Evolutionary conservation across 2,888 invertebrate species (phyloP).

Genomic region (Zygogramma bicolorata): DNA sequence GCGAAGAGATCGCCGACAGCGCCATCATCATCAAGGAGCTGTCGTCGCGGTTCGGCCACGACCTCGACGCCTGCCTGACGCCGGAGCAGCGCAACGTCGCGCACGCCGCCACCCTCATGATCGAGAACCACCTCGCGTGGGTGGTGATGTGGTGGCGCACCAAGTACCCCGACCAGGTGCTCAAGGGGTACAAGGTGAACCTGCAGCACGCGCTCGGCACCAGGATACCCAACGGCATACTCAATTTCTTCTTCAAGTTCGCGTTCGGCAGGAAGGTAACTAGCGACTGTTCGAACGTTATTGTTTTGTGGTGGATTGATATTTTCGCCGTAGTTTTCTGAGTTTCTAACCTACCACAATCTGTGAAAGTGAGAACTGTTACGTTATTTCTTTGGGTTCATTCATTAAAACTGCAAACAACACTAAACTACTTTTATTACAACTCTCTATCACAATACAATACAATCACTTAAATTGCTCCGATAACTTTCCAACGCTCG

Average conservation of each 20-base stretch:
- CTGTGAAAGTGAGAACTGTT: no score
- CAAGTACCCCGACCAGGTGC: conserved; percentile 89
- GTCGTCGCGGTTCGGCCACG: conserved; percentile 83
- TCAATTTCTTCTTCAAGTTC: conserved; percentile 92
- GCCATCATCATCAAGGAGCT: conserved; percentile 91
- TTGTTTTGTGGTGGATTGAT: no score
- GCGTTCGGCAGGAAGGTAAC: conserved; percentile 89
- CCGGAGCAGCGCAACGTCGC: conserved; percentile 89
- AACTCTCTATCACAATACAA: no score
- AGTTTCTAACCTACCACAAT: no score
- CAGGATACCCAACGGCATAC: conserved; percentile 86
- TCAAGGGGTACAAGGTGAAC: conserved; percentile 93
- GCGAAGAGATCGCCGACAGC: conserved; percentile 94
- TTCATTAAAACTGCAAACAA: no score
- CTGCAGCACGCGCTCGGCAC: conserved; percentile 90
- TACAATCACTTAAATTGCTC: no score
- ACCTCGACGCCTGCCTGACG: conserved; percentile 85
- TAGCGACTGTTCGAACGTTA: no score
- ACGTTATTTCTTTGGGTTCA: no score
- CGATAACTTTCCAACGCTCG: no score
- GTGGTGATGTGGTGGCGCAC: conserved; percentile 94
- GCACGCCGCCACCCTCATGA: conserved; percentile 94
- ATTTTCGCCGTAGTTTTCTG: no score
- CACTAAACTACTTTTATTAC: no score
- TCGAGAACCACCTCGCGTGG: conserved; percentile 95